Base-by-base conservation (phyloP, 2,888 invertebrate genomes). In the Luperina nickerlii region DNA sequence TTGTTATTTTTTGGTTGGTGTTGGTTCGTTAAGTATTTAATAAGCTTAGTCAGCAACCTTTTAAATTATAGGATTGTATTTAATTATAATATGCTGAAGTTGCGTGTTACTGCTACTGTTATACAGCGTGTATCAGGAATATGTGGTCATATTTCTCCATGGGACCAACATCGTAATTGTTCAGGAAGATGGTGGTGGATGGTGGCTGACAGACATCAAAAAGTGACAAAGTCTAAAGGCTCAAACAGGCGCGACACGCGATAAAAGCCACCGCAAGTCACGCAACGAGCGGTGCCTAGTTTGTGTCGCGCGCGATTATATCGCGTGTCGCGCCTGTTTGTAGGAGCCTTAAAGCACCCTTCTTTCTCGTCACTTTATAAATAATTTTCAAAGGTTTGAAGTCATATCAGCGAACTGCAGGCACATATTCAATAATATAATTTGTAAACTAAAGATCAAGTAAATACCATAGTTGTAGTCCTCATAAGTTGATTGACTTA, bases 401-500 rank as follows among this genome's bases (percentile, higher is more conserved):
- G 27, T 62, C 5, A 11, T 11, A 42, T 51, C 42, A 42, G n/a
- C 51, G 9, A 42, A 24, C 27, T 63, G 15, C 9, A 65, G 13
- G 15, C 20, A 32, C 8, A 4, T 42, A 60, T 27, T 4, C 24
- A 54, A 54, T 24, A 66, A n/a, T 66, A n/a, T 66, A 20, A 38
- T 38, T 38, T 76, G 54, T 57, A 11, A 73, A 73, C n/a, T 38
- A 42, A 81, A 57, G 20, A 73, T 62, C 9, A 78, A n/a, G 18
- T 78, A 54, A 54, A 63, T 54, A 15, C 45, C 45, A 54, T 66
- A 68, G 15, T 68, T 83, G 66, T 38, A 32, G 48, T 9, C 38
- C 51, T 42, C 18, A 9, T 38, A 71, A 45, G 70, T 81, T 71
- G 67, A 71, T 82, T 74, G 54, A 70, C 66, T 57, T 11, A 66